A percentile compares a stretch with the other conserved stretches of the same genome.
phyloP scores from a whole-genome alignment of 2,113 vertebrate genomes.

The Climacteris rufus region DNA sequence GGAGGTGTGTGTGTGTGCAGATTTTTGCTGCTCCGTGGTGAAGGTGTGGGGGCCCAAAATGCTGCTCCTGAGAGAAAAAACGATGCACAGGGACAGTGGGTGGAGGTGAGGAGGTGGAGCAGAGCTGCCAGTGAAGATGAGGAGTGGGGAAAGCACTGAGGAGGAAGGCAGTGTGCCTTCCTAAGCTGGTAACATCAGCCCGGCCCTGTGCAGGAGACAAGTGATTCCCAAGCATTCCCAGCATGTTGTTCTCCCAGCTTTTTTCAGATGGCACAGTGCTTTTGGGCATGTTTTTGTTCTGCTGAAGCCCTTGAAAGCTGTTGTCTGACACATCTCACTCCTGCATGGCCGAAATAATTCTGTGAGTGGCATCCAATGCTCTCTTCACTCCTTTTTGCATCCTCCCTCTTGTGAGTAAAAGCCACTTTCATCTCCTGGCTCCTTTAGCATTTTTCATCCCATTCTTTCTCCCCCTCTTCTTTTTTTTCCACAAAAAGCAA shows the following conservation, averaged over 20 bases:
- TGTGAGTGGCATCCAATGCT: neutral
- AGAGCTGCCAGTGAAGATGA: neutral
- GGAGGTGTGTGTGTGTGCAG: neutral
- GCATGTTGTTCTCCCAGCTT: neutral
- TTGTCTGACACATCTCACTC: neutral
- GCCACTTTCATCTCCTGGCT: conserved; percentile 18
- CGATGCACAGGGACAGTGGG: neutral
- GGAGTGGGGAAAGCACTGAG: neutral
- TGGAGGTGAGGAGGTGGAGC: neutral
- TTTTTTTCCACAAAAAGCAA: neutral
- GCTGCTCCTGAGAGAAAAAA: neutral
- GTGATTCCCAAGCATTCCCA: neutral
- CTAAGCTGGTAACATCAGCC: neutral
- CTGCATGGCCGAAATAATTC: neutral
- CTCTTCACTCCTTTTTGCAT: neutral
- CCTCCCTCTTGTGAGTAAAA: neutral
- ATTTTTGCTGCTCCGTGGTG: neutral
- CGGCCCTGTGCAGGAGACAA: accelerated
- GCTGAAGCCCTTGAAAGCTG: neutral
- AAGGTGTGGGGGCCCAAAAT: neutral
- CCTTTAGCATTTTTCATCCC: neutral
- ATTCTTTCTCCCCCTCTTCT: neutral
- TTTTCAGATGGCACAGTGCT: neutral
- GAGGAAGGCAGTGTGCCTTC: neutral
- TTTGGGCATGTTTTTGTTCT: neutral